phyloP scores from a whole-genome alignment of 2,113 vertebrate species.

The Noturus placidus region DNA sequence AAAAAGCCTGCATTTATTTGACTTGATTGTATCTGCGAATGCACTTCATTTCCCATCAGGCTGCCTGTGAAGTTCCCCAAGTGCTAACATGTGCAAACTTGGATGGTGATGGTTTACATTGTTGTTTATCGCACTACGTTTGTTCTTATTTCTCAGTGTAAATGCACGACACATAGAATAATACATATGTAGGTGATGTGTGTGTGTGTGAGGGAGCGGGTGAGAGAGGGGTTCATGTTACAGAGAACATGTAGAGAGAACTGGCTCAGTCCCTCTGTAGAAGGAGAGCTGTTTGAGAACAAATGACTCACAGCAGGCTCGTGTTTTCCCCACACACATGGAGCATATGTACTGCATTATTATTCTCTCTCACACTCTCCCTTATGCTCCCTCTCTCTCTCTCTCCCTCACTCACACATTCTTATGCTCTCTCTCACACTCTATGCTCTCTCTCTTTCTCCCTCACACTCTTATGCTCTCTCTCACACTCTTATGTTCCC shows the following conservation, averaged over 20 bases:
- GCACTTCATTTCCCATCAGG: neutral
- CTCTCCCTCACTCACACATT: neutral
- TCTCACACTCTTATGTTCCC: neutral
- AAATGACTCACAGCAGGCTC: conserved; percentile 38
- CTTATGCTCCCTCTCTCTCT: too few species aligned
- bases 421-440: neutral
- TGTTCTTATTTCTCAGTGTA: neutral
- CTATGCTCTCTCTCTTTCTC: neutral
- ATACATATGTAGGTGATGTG: neutral
- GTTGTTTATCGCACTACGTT: neutral
- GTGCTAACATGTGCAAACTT: neutral
- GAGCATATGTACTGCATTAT: conserved; percentile 34
- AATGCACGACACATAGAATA: neutral
- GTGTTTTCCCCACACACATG: conserved; percentile 14
- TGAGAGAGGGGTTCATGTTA: neutral
- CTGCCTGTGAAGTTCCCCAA: neutral
- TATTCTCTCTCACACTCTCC: neutral
- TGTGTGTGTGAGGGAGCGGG: neutral
- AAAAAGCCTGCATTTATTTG: neutral
- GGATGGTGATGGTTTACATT: neutral
- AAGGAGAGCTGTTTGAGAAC: conserved; percentile 23
- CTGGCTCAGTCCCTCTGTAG: neutral
- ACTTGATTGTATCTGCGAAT: neutral
- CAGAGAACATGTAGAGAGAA: neutral
- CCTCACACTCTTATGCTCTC: neutral